Base-by-base conservation (phyloP, 2,113 vertebrate genomes). In the Engraulis encrasicolus region DNA sequence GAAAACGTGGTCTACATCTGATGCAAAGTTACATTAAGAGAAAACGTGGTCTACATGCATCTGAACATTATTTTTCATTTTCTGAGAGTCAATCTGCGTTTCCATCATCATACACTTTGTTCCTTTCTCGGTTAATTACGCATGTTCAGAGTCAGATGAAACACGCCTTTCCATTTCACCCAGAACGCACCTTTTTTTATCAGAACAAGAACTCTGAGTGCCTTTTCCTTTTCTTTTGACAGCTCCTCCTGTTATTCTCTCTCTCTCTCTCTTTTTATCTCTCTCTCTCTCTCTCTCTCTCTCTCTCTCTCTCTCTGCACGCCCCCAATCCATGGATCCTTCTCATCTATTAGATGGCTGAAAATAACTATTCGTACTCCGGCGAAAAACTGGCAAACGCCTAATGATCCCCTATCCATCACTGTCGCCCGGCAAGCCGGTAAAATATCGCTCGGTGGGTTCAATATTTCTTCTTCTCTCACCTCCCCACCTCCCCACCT, bases 361-460 rank as follows among this genome's bases (percentile, higher is more conserved):
- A 94, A 93, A 95, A 94, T 92, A 94, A 91, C 92, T 88, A 93
- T 86, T 91, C 90, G 85, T 86, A 81, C 89, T 89, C 83, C 92
- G 90, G 91, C 90, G 9, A 45, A 45, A 94, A 92, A 83, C 85
- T 93, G 92, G 90, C 85, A 89, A 87, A 92, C 78, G 91, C 91
- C 79, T 92, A 96, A 96, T 95, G 93, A 95, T 95, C 87, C 91
- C 93, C 89, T 90, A 94, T 95, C 91, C 91, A 91, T 92, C 95
- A 96, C 89, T 82, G 91, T 91, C 92, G 88, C 83, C 78, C 89
- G 23, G 86, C 23, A 89, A 90, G 91, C 90, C 88, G 90, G 89
- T 94, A 85, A 91, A 92, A 93, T 92, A 94, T 89, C 86, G 84
- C 82, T 88, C 66, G 19, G 85, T 83, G 82, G 89, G 58, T 52